Evolutionary conservation across 2,888 invertebrate genomes (phyloP).

Genomic region (Cryptocephalus primarius): DNA sequence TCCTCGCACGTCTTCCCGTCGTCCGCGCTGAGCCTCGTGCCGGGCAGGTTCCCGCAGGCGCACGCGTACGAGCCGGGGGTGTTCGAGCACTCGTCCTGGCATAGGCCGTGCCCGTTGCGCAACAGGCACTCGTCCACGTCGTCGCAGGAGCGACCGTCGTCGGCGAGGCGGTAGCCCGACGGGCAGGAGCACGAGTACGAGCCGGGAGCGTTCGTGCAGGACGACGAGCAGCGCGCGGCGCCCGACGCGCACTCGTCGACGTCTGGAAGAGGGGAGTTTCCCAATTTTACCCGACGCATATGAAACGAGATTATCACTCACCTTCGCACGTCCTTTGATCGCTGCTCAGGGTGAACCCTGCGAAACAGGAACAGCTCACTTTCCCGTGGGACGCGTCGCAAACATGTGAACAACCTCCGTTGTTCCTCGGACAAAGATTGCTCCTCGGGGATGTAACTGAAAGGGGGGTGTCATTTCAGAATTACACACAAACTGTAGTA

Average conservation of each 20-base stretch:
- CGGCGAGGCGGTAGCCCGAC: slow-evolving; percentile 40
- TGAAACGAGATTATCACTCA: background rate
- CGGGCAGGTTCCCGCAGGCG: slow-evolving; percentile 45
- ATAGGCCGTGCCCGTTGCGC: slow-evolving; percentile 54
- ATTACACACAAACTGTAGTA: too few species aligned
- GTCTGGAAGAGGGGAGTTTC: slow-evolving; percentile 35
- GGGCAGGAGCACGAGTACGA: slow-evolving; percentile 46
- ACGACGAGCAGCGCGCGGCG: slow-evolving; percentile 44
- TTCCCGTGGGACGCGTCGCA: background rate
- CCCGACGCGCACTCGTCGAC: slow-evolving; percentile 46
- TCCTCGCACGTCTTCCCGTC: slow-evolving; percentile 48
- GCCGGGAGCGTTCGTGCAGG: slow-evolving; percentile 46
- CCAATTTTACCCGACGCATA: too few species aligned
- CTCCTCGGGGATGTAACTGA: too few species aligned
- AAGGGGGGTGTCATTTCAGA: too few species aligned
- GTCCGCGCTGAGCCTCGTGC: slow-evolving; percentile 31
- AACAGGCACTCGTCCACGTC: slow-evolving; percentile 52
- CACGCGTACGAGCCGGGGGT: slow-evolving; percentile 48
- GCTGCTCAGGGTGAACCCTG: background rate
- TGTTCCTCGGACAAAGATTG: background rate
- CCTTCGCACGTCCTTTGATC: background rate
- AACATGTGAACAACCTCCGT: background rate
- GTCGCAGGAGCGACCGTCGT: slow-evolving; percentile 27
- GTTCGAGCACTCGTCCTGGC: slow-evolving; percentile 51
- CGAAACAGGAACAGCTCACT: background rate